phyloP scores from a whole-genome alignment of 1,140 invertebrate genomes.

The Halotydeus destructor region DNA sequence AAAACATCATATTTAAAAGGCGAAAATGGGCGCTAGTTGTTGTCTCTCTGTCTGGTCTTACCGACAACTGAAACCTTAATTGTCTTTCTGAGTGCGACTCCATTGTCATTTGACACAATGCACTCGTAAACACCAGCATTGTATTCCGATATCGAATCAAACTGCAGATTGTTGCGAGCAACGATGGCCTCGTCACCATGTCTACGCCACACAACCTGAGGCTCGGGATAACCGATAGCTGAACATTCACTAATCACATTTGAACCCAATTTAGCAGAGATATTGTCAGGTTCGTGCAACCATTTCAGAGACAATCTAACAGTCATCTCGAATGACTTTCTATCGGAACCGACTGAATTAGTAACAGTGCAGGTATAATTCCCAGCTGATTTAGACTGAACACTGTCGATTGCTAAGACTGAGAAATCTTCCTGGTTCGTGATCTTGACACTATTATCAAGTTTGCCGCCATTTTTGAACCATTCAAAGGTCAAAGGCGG shows the following conservation, averaged over 20 bases:
- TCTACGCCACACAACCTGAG: neutral
- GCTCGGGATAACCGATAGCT: neutral
- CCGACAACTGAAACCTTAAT: slow-evolving; percentile 10
- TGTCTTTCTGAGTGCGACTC: slow-evolving; percentile 7
- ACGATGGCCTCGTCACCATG: neutral
- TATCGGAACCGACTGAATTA: too few relatives aligned
- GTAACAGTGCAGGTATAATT: neutral
- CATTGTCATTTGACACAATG: slow-evolving; percentile 11
- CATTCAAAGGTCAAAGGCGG: too few relatives aligned
- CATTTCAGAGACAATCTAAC: neutral
- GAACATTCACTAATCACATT: neutral
- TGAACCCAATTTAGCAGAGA: neutral
- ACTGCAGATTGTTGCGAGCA: neutral
- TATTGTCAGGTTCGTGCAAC: neutral
- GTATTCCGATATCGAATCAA: neutral
- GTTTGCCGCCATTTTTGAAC: slow-evolving; percentile 25
- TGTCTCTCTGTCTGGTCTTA: neutral
- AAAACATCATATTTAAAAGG: neutral
- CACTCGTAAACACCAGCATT: slow-evolving; percentile 10
- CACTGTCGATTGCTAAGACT: neutral
- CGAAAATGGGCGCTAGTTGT: neutral
- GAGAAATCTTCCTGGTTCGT: neutral
- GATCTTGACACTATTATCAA: neutral
- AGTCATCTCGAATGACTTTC: too few relatives aligned
- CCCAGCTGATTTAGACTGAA: neutral